Base-by-base conservation (phyloP, 2,888 invertebrate genomes). In the Agelastica alni region DNA sequence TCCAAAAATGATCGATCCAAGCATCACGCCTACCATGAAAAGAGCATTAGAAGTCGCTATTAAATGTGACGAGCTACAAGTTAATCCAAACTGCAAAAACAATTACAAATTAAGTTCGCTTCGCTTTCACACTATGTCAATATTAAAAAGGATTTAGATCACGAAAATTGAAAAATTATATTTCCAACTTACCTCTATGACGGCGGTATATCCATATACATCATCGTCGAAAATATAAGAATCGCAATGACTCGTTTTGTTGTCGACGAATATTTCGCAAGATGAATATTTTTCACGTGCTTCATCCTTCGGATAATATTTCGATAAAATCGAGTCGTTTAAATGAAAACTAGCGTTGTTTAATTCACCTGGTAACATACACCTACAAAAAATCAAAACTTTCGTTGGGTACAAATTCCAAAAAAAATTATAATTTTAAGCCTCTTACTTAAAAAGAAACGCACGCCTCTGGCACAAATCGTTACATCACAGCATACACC, bases 1-100 rank as follows among this genome's bases (percentile, higher is more conserved):
- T 18, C 89, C 88, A 72, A 88, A 88, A 46, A 85, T 76, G 53
- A 88, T 85, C 47, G 88, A 87, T 34, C 89, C 88, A 57, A 88
- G 70, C 75, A 88, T 81, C 41, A 88, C 87, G 56, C 89, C 89
- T 60, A 85, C 75, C 88, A 88, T 88, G 70, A 85, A 85, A 52
- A 85, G 67, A 1, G 87, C 80, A 70, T 89, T 87, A 17, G 86
- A 84, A 52, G 83, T 82, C 20, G 87, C 85, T 62, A 81, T 77
- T 60, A 87, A 68, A 75, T 84, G 85, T 22, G 81, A 80, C 44
- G 79, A 80, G 36, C 81, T 80, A 70, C 89, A 89, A 20, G 88
- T 85, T 75, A 89, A 76, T 69, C 85, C 72, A 82, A 85, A 89
- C 83, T 86, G 70, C 49, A 77, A 79, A 59, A 43, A 41, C n/a